Percentiles rank a stretch among this genome's conserved stretches.
Conservation (phyloP, 2,797 vertebrate species). For the Pangasius mekongensis region DNA sequence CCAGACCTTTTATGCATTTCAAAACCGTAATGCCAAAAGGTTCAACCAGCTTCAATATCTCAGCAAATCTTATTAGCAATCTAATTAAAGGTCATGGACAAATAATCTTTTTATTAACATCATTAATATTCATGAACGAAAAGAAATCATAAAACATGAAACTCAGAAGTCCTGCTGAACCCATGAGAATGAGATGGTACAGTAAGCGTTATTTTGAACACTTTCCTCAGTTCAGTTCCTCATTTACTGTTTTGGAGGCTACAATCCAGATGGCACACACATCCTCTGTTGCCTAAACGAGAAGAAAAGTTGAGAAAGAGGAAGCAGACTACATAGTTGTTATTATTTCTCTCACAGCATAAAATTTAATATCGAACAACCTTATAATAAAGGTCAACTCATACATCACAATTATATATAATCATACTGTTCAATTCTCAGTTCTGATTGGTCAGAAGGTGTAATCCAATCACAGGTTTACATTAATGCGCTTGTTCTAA, state of each 20-base stretch:
- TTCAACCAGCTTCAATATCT: not conserved
- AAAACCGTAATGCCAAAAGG: not conserved
- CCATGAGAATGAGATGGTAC: no score
- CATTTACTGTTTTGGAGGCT: not conserved
- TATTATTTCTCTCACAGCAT: not conserved
- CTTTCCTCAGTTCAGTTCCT: not conserved
- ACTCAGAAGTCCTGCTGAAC: not conserved
- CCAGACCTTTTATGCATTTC: not conserved
- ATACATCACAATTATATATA: not conserved
- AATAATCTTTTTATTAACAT: constrained; percentile 28
- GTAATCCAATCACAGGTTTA: not conserved
- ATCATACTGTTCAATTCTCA: not conserved
- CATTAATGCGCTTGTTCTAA: not conserved
- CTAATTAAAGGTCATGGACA: constrained; percentile 26
- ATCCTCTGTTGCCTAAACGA: not conserved
- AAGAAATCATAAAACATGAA: not conserved
- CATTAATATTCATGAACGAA: not conserved
- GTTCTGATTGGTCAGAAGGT: not conserved
- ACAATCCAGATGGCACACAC: not conserved
- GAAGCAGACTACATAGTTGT: not conserved
- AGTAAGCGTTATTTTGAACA: not conserved
- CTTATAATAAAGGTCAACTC: not conserved
- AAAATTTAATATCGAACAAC: not conserved
- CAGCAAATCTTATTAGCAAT: not conserved
- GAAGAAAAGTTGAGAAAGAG: no score